These are phyloP conservation scores for Cephus pulcher DNA, from an alignment of 2,888 invertebrate species.

Conservation along the genomic window DNA sequence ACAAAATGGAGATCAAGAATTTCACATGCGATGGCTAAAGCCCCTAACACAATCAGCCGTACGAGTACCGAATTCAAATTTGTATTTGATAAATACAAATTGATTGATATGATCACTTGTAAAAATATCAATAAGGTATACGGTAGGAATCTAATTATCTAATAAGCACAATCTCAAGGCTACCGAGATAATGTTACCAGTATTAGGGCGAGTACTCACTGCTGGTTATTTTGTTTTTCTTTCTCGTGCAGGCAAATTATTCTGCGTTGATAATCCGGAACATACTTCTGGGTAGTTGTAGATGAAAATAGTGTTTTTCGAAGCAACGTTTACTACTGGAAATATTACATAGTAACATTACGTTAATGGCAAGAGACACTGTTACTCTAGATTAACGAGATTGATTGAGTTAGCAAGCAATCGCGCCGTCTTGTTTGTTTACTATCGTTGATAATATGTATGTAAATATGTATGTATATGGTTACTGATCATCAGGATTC, in stretches of 20 bases:
- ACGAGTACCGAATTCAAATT: not conserved
- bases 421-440: not conserved
- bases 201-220: not conserved
- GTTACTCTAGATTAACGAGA: not conserved
- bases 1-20: not conserved
- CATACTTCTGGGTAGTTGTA: not conserved
- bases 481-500: not conserved
- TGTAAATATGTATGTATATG: not conserved
- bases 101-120: not conserved
- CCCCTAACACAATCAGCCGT: not conserved
- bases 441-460: not conserved
- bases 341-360: not conserved
- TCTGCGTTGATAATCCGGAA: not conserved
- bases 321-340: not conserved
- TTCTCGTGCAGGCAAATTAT: not conserved
- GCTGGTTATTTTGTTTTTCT: not conserved
- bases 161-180: not conserved
- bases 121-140: not conserved
- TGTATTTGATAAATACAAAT: not conserved
- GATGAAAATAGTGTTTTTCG: not conserved
- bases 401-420: not conserved
- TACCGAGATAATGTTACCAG: not conserved
- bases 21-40: not conserved
- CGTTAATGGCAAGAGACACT: not conserved
- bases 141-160: not conserved